phyloP scores from a whole-genome alignment of 1,140 invertebrate species.

The Melanaphis sacchari region DNA sequence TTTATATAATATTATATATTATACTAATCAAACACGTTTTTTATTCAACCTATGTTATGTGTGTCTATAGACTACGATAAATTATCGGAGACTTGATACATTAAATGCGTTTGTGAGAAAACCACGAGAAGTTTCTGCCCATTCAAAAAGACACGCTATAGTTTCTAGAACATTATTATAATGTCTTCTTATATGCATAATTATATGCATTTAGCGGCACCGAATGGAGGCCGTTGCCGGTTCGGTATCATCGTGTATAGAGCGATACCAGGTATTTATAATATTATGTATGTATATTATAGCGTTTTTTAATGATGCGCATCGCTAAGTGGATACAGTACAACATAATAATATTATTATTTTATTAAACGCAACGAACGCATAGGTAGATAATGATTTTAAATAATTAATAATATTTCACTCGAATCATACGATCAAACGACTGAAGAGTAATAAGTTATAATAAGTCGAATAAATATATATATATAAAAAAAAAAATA shows the following conservation, averaged over 20 bases:
- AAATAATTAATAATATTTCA: not conserved
- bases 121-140: not conserved
- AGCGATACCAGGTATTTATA: not conserved
- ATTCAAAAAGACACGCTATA: not conserved
- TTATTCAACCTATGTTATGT: not conserved
- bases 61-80: not conserved
- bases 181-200: slow-evolving; percentile 6
- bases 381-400: not conserved
- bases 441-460: not conserved
- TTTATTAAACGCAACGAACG: not conserved
- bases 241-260: not conserved
- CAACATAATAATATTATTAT: not conserved
- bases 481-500: not conserved
- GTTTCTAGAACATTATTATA: not conserved
- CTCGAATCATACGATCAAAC: not conserved
- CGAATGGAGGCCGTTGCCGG: not conserved
- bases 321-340: not conserved
- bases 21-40: not conserved
- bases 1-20: not conserved
- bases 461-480: not conserved
- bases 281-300: no score
- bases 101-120: not conserved
- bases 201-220: not conserved
- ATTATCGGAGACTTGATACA: not conserved
- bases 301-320: not conserved